phyloP scores from a whole-genome alignment of 2,888 invertebrate genomes.

The Limnephilus auricula region DNA sequence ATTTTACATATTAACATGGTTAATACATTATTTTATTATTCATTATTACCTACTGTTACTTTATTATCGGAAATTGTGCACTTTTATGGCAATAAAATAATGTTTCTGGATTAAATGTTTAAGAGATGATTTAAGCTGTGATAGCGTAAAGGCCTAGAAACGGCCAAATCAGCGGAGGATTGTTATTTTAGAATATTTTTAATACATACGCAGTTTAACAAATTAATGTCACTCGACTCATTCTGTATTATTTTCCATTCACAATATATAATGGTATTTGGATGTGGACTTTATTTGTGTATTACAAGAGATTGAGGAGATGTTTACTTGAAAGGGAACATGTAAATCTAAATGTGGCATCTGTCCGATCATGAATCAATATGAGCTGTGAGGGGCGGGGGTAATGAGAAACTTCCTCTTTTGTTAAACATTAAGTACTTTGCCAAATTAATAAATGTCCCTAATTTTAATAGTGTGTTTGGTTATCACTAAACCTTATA shows the following conservation, averaged over 20 bases:
- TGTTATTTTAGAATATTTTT: conserved; percentile 28
- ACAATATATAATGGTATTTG: neutral
- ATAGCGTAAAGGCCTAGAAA: conserved; percentile 62
- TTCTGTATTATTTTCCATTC: neutral
- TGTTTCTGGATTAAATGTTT: conserved; percentile 45
- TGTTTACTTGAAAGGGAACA: neutral
- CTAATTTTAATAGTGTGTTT: neutral
- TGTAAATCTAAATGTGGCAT: neutral
- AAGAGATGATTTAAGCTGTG: conserved; percentile 64
- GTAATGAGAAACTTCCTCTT: neutral
- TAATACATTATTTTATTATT: conserved; percentile 23
- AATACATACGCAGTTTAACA: neutral
- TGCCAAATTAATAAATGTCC: neutral
- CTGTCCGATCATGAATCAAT: neutral
- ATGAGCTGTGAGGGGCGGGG: neutral
- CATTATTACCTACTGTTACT: conserved; percentile 14
- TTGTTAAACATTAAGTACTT: neutral
- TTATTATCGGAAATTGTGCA: conserved; percentile 28
- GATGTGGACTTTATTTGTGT: neutral
- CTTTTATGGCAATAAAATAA: conserved; percentile 50
- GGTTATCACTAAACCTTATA: neutral
- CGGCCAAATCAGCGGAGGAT: conserved; percentile 36
- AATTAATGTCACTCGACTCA: neutral
- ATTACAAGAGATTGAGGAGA: neutral
- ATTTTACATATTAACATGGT: neutral